Conservation (phyloP, 2,113 vertebrate genomes). For the Myotis lucifugus region DNA sequence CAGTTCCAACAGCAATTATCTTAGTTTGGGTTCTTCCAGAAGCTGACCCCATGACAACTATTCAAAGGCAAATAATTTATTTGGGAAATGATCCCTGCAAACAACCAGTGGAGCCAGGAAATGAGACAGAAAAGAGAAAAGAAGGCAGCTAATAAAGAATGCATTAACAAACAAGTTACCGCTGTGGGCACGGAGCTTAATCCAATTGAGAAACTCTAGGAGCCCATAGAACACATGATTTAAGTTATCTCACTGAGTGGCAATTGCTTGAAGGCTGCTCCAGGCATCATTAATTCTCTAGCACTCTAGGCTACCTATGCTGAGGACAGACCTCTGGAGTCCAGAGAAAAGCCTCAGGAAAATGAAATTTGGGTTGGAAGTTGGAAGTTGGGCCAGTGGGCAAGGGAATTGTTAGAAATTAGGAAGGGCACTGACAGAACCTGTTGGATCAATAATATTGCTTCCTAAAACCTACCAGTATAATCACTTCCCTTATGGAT, state of each 20-base stretch:
- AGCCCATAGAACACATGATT: not conserved
- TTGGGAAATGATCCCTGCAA: not conserved
- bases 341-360: not conserved
- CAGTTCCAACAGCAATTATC: not conserved
- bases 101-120: not conserved
- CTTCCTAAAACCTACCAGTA: not conserved
- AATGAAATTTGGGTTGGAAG: not conserved
- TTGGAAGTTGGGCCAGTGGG: not conserved
- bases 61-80: not conserved
- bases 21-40: not conserved
- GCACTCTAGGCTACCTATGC: not conserved
- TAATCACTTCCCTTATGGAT: not conserved
- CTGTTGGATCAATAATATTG: not conserved
- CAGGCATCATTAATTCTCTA: not conserved
- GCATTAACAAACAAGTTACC: not conserved
- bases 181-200: not conserved
- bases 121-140: not conserved
- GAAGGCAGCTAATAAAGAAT: not conserved
- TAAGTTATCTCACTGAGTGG: not conserved
- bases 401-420: not conserved
- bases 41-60: not conserved
- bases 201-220: not conserved
- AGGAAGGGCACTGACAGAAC: fast-evolving
- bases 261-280: not conserved
- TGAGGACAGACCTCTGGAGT: not conserved